Evolutionary conservation across 2,888 invertebrate genomes (phyloP).

Genomic region (Anthophora plumipes): DNA sequence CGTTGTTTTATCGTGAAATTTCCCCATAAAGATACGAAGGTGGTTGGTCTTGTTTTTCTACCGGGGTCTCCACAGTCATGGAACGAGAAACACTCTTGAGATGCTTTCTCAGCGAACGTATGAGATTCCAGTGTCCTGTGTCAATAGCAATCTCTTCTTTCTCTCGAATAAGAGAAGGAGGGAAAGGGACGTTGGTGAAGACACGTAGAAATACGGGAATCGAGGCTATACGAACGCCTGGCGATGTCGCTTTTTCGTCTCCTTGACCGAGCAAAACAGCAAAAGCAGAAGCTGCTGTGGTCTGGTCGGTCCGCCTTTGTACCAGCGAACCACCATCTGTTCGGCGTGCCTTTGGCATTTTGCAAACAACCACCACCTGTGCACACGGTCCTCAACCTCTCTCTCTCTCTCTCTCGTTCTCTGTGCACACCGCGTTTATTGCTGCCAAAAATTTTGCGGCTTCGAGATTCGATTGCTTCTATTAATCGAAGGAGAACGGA

Average conservation of each 20-base stretch:
- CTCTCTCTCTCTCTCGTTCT: too few species aligned
- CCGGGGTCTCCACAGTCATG: not conserved
- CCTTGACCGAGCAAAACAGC: slow-evolving; percentile 18
- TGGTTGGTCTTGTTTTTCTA: slow-evolving; percentile 10
- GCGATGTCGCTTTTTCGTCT: slow-evolving; percentile 39
- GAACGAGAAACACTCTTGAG: not conserved
- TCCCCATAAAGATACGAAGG: not conserved
- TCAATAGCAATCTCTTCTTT: slow-evolving; percentile 50
- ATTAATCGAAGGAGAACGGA: slow-evolving; percentile 10
- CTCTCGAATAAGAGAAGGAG: not conserved
- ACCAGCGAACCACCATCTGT: slow-evolving; percentile 40
- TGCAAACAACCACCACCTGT: slow-evolving; percentile 43
- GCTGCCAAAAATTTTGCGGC: slow-evolving; percentile 19
- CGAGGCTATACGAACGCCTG: not conserved
- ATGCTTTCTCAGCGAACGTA: slow-evolving; percentile 23
- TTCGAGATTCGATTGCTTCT: slow-evolving; percentile 18
- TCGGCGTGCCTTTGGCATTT: slow-evolving; percentile 37
- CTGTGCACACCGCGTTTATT: slow-evolving; percentile 20
- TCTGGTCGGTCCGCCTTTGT: slow-evolving; percentile 47
- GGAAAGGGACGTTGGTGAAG: not conserved
- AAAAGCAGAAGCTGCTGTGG: slow-evolving; percentile 23
- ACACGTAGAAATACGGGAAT: slow-evolving; percentile 27
- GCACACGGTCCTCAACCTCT: slow-evolving; percentile 7
- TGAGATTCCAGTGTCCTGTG: slow-evolving; percentile 48
- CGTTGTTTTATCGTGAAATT: slow-evolving; percentile 2